Conservation (phyloP, 2,113 vertebrate genomes). For the Malurus melanocephalus region DNA sequence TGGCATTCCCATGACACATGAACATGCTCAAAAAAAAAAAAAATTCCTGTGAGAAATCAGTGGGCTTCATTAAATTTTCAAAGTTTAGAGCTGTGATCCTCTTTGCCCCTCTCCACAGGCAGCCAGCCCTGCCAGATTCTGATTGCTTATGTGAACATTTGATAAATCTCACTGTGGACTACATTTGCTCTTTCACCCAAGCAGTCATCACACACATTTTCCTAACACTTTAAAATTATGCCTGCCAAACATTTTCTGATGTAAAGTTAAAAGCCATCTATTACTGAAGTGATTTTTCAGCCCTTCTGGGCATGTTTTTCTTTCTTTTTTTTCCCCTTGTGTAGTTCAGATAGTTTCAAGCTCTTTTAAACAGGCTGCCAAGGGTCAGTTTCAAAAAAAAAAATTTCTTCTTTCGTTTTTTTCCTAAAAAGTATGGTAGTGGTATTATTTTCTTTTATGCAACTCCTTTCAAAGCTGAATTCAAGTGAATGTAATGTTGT, state of each 20-base stretch:
- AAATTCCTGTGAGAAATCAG: conserved; percentile 38
- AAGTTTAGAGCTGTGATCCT: conserved; percentile 42
- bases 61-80: conserved; percentile 50
- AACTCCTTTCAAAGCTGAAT: not conserved
- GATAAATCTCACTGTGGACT: conserved; percentile 47
- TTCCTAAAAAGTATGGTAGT: not conserved
- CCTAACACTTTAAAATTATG: conserved; percentile 61
- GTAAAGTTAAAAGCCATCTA: conserved; percentile 60
- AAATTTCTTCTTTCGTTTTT: not conserved
- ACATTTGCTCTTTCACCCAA: conserved; percentile 54
- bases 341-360: conserved; percentile 55
- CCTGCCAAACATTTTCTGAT: conserved; percentile 64
- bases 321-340: not conserved
- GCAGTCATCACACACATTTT: conserved; percentile 48
- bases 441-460: not conserved
- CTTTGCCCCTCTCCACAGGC: not conserved
- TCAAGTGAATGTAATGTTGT: not conserved
- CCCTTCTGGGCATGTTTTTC: conserved; percentile 37
- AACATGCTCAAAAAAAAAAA: conserved; percentile 5
- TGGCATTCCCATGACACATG: conserved; percentile 16
- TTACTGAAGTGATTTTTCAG: conserved; percentile 59
- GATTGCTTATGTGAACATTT: conserved; percentile 42
- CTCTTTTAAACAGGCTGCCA: conserved; percentile 41
- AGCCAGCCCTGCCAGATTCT: conserved; percentile 28
- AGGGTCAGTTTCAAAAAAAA: conserved; percentile 19